Evolutionary conservation across 1,140 invertebrate genomes (phyloP).

Genomic region (Halotydeus destructor): DNA sequence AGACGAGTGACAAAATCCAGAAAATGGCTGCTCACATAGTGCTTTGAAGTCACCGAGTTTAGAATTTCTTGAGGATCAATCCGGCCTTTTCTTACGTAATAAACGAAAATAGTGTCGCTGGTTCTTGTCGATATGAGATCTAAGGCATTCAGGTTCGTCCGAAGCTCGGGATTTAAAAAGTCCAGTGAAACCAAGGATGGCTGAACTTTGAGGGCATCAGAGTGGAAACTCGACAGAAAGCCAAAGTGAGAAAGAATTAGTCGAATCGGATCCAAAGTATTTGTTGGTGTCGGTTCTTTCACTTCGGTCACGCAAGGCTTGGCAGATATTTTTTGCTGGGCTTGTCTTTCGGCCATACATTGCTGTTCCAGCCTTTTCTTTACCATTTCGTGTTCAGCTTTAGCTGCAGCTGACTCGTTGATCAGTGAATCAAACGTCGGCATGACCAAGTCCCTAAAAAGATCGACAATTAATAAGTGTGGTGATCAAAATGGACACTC

Average conservation of each 20-base stretch:
- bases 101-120: slow-evolving; percentile 78
- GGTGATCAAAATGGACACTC: slow-evolving; percentile 24
- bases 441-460: slow-evolving; percentile 8
- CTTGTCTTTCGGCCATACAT: slow-evolving; percentile 20
- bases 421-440: slow-evolving; percentile 7
- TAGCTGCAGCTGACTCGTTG: slow-evolving; percentile 1
- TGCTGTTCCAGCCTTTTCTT: slow-evolving; percentile 25
- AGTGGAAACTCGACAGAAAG: slow-evolving; percentile 41
- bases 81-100: slow-evolving; percentile 77
- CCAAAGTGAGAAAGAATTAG: slow-evolving; percentile 85
- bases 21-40: slow-evolving; percentile 44
- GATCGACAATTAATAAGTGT: not conserved
- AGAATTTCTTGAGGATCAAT: slow-evolving; percentile 51
- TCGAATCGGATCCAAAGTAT: slow-evolving; percentile 81
- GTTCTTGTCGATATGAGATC: slow-evolving; percentile 61
- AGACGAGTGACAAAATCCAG: slow-evolving; percentile 55
- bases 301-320: slow-evolving; percentile 37
- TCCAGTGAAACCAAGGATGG: slow-evolving; percentile 56
- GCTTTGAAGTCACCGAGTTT: slow-evolving; percentile 43
- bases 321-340: slow-evolving; percentile 18
- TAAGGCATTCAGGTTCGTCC: slow-evolving; percentile 43
- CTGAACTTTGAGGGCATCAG: no score
- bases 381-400: slow-evolving; percentile 10
- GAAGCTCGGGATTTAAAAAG: slow-evolving; percentile 43
- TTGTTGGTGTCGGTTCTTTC: slow-evolving; percentile 37